Conservation (phyloP, 2,797 vertebrate species). For the Muraenolepis orangiensis region DNA sequence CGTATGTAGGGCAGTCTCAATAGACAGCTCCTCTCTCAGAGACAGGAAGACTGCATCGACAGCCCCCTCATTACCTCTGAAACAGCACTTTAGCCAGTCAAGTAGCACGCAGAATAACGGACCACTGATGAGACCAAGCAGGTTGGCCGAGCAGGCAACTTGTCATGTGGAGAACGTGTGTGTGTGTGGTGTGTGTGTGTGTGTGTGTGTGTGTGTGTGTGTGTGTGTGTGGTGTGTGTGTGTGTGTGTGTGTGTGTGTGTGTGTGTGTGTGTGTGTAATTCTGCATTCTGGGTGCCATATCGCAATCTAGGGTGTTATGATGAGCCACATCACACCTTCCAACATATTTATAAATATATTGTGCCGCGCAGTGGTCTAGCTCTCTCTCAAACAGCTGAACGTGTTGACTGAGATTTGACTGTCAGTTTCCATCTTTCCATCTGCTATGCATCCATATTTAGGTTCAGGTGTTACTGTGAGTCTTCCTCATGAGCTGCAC, state of each 20-base stretch:
- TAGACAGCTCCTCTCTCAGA: not conserved
- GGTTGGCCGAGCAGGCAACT: not conserved
- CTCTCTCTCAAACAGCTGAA: not conserved
- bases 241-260: too few species aligned
- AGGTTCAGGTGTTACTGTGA: not conserved
- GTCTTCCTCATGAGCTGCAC: not conserved
- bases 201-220: too few species aligned
- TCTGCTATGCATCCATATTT: constrained; percentile 1
- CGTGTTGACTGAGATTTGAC: not conserved
- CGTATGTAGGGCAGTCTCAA: not conserved
- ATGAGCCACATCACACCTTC: not conserved
- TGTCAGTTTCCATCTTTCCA: not conserved
- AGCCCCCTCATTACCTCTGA: not conserved
- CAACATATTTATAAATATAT: not conserved
- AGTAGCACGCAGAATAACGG: not conserved
- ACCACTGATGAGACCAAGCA: not conserved
- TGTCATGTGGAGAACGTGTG: not conserved
- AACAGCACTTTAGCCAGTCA: not conserved
- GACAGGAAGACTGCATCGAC: not conserved
- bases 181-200: not conserved
- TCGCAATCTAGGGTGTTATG: not conserved
- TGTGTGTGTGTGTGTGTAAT: not conserved
- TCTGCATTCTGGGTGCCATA: not conserved
- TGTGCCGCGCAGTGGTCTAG: not conserved
- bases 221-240: not conserved